Conservation (phyloP, 2,888 invertebrate genomes). For the Julus scanicus region DNA sequence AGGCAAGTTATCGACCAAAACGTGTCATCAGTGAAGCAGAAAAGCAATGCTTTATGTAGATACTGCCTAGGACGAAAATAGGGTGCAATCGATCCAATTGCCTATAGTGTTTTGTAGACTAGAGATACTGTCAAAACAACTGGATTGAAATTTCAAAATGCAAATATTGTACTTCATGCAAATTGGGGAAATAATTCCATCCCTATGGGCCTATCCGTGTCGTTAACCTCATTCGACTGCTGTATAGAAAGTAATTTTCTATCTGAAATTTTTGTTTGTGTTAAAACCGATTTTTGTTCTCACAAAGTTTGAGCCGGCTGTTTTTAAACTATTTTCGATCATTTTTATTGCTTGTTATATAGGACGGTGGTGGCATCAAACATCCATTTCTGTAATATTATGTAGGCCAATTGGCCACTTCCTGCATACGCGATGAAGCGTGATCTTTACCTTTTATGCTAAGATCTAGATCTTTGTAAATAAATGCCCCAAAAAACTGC, state of each 20-base stretch:
- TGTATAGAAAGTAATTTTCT: not conserved
- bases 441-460: conserved; percentile 28
- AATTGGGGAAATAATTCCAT: not conserved
- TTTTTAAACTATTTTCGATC: conserved; percentile 22
- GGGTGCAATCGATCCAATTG: conserved; percentile 11
- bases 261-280: not conserved
- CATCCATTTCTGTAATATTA: not conserved
- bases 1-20: conserved; percentile 29
- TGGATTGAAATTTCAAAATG: conserved; percentile 34
- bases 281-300: conserved; percentile 3
- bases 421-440: not conserved
- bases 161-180: conserved; percentile 3
- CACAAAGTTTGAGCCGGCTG: not conserved
- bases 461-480: not conserved
- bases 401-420: conserved; percentile 25
- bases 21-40: not conserved
- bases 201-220: not conserved
- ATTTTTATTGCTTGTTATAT: not conserved
- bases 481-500: not conserved
- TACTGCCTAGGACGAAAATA: not conserved
- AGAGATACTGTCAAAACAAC: not conserved
- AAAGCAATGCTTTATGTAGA: not conserved
- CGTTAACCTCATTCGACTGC: not conserved
- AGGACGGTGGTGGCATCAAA: not conserved
- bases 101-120: not conserved